These are phyloP conservation scores for Gadopsis marmoratus DNA, from an alignment of 2,797 vertebrate genomes.

Conservation along the genomic window DNA sequence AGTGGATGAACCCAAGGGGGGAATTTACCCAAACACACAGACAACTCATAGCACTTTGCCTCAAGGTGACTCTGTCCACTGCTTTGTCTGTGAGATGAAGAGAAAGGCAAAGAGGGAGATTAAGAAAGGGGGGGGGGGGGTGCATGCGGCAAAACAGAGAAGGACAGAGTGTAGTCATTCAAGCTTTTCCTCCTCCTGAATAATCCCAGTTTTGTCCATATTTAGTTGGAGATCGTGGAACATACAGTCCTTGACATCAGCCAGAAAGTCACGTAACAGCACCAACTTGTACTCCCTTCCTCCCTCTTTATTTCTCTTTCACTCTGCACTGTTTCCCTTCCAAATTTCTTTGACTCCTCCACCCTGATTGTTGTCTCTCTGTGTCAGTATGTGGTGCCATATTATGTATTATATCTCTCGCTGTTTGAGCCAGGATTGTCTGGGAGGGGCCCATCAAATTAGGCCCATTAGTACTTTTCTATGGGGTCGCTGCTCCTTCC, in stretches of 20 bases:
- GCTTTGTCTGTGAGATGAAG: conserved; percentile 67
- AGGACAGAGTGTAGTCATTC: conserved; percentile 78
- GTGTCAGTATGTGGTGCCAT: neutral
- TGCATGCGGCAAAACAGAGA: conserved; percentile 62
- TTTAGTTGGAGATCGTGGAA: conserved; percentile 74
- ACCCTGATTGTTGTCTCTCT: neutral
- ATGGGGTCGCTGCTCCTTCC: neutral
- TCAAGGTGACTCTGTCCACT: conserved; percentile 73
- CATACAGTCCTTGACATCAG: conserved; percentile 74
- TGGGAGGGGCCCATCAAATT: neutral
- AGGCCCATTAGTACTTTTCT: neutral
- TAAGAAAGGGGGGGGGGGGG: conserved; percentile 27
- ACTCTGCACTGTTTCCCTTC: neutral
- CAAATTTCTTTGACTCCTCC: neutral
- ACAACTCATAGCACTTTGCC: conserved; percentile 17
- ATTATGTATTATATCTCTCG: neutral
- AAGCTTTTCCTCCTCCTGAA: conserved; percentile 72
- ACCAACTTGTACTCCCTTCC: conserved; percentile 36
- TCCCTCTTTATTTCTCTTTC: conserved; percentile 1
- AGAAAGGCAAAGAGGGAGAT: conserved; percentile 60
- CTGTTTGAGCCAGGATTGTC: neutral
- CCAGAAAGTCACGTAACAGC: conserved; percentile 67
- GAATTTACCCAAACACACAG: conserved; percentile 1
- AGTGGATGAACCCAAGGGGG: too few relatives aligned
- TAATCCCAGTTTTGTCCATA: conserved; percentile 79